Conservation (phyloP, 2,888 invertebrate species). For the Clusia tigrina region DNA sequence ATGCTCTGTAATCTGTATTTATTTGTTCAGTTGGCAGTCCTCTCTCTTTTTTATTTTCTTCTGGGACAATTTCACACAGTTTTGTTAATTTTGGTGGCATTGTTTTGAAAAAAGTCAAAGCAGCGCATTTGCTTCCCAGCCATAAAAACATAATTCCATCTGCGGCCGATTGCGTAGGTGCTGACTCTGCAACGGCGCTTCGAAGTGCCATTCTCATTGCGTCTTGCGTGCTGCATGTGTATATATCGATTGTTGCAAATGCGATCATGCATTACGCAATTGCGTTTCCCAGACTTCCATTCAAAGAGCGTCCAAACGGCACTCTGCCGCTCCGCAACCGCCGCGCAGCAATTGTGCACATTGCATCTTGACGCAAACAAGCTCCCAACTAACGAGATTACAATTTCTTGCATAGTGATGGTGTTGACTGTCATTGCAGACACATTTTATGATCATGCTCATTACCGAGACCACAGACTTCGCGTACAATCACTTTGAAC, state of each 20-base stretch:
- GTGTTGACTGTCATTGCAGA: too few species aligned
- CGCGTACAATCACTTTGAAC: slow-evolving; percentile 20
- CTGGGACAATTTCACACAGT: not conserved
- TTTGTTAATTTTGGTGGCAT: not conserved
- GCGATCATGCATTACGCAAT: slow-evolving; percentile 13
- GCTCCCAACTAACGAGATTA: too few species aligned
- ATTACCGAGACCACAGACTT: slow-evolving; percentile 14
- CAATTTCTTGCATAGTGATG: too few species aligned
- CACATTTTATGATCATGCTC: not conserved
- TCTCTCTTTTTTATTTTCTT: too few species aligned
- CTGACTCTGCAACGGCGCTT: not conserved
- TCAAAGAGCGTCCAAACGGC: not conserved
- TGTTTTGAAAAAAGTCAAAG: not conserved
- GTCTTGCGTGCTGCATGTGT: too few species aligned
- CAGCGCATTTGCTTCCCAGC: not conserved
- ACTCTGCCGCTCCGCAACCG: not conserved
- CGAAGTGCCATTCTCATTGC: too few species aligned
- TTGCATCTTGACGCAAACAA: too few species aligned
- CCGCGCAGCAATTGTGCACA: not conserved
- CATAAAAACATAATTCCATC: not conserved
- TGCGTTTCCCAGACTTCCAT: not conserved
- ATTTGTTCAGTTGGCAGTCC: too few species aligned
- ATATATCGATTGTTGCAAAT: too few species aligned
- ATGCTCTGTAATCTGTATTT: too few species aligned
- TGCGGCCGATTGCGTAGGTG: not conserved